A percentile compares a stretch with the other conserved stretches of the same genome.
phyloP scores from a whole-genome alignment of 2,797 vertebrate species.

The Netta rufina region DNA sequence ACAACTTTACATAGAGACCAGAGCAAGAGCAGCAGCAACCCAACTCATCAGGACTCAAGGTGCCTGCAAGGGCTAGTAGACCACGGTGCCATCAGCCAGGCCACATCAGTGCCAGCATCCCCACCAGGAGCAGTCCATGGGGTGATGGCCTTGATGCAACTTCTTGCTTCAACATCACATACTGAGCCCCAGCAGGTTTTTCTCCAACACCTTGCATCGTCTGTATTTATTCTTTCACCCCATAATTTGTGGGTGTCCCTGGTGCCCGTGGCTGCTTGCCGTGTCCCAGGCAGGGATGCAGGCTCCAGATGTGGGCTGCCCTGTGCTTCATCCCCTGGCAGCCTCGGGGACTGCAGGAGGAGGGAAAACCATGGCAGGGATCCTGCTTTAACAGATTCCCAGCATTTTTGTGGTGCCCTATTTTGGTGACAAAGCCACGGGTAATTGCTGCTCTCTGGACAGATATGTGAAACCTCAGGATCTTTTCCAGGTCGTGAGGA shows the following conservation, averaged over 20 bases:
- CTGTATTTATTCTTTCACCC: background rate
- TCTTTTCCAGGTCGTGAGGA: slow-evolving; percentile 31
- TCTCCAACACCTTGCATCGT: background rate
- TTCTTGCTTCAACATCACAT: background rate
- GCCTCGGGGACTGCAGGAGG: slow-evolving; percentile 37
- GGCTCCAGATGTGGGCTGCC: background rate
- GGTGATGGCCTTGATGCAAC: background rate
- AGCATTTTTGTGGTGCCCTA: slow-evolving; percentile 46
- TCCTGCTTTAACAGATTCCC: slow-evolving; percentile 20
- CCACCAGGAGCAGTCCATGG: background rate
- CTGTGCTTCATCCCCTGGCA: slow-evolving; percentile 50
- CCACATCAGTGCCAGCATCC: background rate
- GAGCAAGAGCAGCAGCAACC: background rate
- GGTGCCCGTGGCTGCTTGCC: background rate
- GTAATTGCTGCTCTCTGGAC: slow-evolving; percentile 18
- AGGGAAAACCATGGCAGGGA: background rate
- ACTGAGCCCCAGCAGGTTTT: background rate
- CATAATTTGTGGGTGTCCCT: accelerated
- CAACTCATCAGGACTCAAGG: background rate
- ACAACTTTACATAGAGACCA: background rate
- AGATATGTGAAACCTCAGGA: slow-evolving; percentile 28
- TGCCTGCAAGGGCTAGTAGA: background rate
- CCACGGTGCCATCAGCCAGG: background rate
- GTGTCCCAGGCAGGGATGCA: background rate
- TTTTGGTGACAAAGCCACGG: background rate